Conservation (phyloP, 2,113 vertebrate species). For the Platichthys flesus region DNA sequence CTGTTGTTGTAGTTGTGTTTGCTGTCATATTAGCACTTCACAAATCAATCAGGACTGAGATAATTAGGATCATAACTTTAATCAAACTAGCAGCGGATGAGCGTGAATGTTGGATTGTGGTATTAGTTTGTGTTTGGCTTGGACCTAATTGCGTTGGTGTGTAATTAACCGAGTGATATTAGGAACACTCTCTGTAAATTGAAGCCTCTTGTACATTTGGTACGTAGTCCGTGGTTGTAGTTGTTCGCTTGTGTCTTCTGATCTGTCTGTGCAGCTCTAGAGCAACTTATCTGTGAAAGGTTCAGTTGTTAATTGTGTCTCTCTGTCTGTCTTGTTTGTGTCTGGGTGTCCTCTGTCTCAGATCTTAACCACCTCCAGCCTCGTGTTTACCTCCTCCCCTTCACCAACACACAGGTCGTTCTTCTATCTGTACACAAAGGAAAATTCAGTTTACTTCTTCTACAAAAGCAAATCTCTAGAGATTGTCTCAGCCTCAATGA, state of each 20-base stretch:
- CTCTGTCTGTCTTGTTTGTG: slow-evolving; percentile 10
- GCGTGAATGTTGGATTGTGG: neutral
- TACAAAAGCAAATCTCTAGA: neutral
- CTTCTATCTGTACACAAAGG: slow-evolving; percentile 2
- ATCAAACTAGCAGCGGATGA: slow-evolving; percentile 3
- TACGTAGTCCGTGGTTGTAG: neutral
- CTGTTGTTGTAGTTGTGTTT: neutral
- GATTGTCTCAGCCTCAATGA: slow-evolving; percentile 27
- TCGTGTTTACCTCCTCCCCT: neutral
- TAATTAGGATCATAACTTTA: neutral
- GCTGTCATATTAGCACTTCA: neutral
- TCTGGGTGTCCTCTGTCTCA: neutral
- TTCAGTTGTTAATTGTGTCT: neutral
- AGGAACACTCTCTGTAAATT: slow-evolving; percentile 2
- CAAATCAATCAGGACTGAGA: slow-evolving; percentile 3
- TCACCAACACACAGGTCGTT: neutral
- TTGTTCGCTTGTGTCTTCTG: neutral
- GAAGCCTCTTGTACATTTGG: neutral
- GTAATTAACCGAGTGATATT: slow-evolving; percentile 15
- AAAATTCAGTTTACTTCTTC: slow-evolving; percentile 17
- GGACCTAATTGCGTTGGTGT: slow-evolving; percentile 2
- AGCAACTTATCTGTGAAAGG: neutral
- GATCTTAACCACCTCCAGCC: slow-evolving; percentile 6
- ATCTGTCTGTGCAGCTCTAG: neutral
- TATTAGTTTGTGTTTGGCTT: slow-evolving; percentile 9